Conservation (phyloP, 1,140 invertebrate genomes). For the Aphelenchoides besseyi region DNA sequence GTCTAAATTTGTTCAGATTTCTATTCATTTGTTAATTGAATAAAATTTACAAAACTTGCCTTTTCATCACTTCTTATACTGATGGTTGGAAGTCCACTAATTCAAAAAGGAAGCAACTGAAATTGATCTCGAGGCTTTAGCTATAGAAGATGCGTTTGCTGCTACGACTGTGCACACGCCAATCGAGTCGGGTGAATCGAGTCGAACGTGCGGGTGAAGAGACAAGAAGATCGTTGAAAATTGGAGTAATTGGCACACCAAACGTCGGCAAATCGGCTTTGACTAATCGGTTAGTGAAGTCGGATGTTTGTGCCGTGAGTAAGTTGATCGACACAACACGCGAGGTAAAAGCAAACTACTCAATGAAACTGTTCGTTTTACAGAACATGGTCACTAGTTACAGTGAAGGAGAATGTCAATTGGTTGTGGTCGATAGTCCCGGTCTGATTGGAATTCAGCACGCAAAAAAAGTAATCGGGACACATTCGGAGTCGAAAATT, state of each 20-base stretch:
- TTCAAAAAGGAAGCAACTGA: background rate
- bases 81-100: no score
- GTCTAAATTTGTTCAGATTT: background rate
- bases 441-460: conserved; percentile 54
- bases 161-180: background rate
- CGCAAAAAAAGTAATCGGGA: conserved; percentile 48
- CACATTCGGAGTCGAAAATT: conserved; percentile 47
- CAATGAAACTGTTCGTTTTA: conserved; percentile 16
- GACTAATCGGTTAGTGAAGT: conserved; percentile 51
- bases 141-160: background rate
- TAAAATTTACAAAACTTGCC: background rate
- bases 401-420: conserved; percentile 51
- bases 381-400: conserved; percentile 50
- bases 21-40: background rate
- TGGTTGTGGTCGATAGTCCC: conserved; percentile 58
- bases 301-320: conserved; percentile 59
- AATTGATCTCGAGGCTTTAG: background rate
- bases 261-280: conserved; percentile 61
- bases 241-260: conserved; percentile 59
- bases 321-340: conserved; percentile 58
- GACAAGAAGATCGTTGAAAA: background rate
- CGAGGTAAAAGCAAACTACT: conserved; percentile 31
- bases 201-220: background rate
- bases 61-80: background rate
- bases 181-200: background rate